Conservation (phyloP, 1,140 invertebrate species). For the Papilio machaon region DNA sequence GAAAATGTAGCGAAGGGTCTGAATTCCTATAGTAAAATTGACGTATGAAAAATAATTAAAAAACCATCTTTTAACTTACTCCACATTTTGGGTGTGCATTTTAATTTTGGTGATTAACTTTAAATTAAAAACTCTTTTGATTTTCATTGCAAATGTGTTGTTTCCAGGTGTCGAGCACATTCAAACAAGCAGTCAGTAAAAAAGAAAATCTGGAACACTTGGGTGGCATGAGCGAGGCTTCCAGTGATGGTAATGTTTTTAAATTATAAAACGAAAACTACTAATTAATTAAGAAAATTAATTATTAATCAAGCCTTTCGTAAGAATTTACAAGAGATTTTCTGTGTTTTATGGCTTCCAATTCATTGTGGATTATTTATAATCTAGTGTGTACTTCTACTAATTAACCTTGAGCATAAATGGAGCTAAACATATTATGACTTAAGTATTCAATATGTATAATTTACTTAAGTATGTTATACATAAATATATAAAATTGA, state of each 20-base stretch:
- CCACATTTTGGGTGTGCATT: too few relatives aligned
- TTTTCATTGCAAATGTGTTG: background rate
- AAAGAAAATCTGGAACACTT: constrained; percentile 96
- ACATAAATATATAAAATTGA: constrained; percentile 9
- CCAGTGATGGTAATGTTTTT: constrained; percentile 87
- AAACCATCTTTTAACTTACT: too few relatives aligned
- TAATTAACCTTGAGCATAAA: background rate
- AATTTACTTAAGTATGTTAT: background rate
- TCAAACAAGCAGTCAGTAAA: constrained; percentile 96
- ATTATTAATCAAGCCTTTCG: background rate
- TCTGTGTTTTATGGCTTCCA: too few relatives aligned
- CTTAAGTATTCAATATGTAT: background rate
- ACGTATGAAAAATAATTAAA: too few relatives aligned
- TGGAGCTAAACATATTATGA: background rate
- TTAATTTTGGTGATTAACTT: too few relatives aligned
- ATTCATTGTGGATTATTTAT: too few relatives aligned
- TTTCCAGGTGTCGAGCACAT: constrained; percentile 87
- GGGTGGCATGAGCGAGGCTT: constrained; percentile 97
- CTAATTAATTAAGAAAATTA: background rate
- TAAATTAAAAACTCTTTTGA: too few relatives aligned
- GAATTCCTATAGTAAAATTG: too few relatives aligned
- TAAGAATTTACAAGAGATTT: too few relatives aligned
- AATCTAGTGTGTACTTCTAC: background rate
- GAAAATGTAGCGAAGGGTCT: too few relatives aligned
- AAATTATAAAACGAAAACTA: background rate